Percentiles rank a stretch among this genome's conserved stretches.
These are phyloP conservation scores for Pygoscelis antarcticus DNA, from an alignment of 2,113 vertebrate species.

Conservation along the genomic window DNA sequence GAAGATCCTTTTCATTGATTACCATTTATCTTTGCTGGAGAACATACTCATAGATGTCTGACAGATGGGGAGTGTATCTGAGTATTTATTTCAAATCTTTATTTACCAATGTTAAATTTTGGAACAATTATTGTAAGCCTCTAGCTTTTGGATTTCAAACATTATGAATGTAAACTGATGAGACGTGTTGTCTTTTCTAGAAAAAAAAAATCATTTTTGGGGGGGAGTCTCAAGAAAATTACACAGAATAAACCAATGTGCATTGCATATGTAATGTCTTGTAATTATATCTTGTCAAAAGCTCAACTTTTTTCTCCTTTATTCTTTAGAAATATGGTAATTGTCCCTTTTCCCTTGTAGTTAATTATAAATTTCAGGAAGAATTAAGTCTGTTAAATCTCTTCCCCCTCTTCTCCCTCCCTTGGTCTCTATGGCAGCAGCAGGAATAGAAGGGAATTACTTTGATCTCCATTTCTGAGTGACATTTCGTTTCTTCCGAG, in stretches of 20 bases:
- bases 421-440: constrained; percentile 77
- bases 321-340: constrained; percentile 79
- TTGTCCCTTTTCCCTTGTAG: constrained; percentile 73
- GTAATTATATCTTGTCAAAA: constrained; percentile 79
- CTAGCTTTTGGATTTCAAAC: not conserved
- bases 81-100: constrained; percentile 12
- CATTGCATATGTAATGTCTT: constrained; percentile 64
- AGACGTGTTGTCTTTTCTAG: constrained; percentile 32
- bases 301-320: constrained; percentile 67
- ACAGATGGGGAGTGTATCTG: constrained; percentile 5
- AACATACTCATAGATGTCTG: constrained; percentile 37
- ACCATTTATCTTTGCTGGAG: constrained; percentile 38
- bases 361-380: constrained; percentile 82
- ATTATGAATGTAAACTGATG: constrained; percentile 56
- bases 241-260: constrained; percentile 59
- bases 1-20: constrained; percentile 53
- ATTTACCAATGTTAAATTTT: constrained; percentile 50
- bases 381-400: constrained; percentile 76
- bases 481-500: constrained; percentile 55
- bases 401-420: constrained; percentile 31
- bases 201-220: constrained; percentile 24
- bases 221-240: constrained; percentile 53
- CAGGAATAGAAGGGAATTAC: constrained; percentile 65
- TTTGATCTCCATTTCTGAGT: constrained; percentile 75
- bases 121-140: constrained; percentile 20